These are phyloP conservation scores for Diachasma alloeum DNA, from an alignment of 1,140 invertebrate genomes.

Conservation along the genomic window DNA sequence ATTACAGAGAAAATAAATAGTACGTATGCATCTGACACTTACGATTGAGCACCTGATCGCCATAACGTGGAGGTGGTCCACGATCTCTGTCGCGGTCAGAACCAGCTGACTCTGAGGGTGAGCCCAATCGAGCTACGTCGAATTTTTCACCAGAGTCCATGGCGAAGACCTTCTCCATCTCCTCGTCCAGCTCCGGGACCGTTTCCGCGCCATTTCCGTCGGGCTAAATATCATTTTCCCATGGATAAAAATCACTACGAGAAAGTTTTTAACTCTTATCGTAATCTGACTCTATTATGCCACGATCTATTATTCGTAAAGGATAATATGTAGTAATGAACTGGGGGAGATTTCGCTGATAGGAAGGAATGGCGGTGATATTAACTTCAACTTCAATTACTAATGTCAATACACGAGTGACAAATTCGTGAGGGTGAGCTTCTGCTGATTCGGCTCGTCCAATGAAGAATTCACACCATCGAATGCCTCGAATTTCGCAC, in stretches of 20 bases:
- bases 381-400: no score
- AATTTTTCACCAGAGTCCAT: conserved; percentile 69
- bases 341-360: no score
- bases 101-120: conserved; percentile 63
- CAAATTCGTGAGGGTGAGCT: no score
- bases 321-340: no score
- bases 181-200: conserved; percentile 76
- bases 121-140: conserved; percentile 70
- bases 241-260: conserved; percentile 17
- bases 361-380: no score
- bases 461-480: neutral
- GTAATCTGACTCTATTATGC: neutral
- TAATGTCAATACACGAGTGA: no score
- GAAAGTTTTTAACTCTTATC: neutral
- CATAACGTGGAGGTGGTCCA: conserved; percentile 63
- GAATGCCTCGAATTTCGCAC: neutral
- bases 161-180: conserved; percentile 82
- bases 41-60: conserved; percentile 66
- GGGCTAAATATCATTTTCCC: conserved; percentile 44
- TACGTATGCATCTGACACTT: conserved; percentile 43
- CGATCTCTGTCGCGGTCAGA: conserved; percentile 63
- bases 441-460: neutral
- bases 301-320: neutral
- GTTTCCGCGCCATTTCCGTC: conserved; percentile 70
- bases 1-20: neutral